Base-by-base conservation (phyloP, 2,113 vertebrate genomes). In the Passerina amoena region DNA sequence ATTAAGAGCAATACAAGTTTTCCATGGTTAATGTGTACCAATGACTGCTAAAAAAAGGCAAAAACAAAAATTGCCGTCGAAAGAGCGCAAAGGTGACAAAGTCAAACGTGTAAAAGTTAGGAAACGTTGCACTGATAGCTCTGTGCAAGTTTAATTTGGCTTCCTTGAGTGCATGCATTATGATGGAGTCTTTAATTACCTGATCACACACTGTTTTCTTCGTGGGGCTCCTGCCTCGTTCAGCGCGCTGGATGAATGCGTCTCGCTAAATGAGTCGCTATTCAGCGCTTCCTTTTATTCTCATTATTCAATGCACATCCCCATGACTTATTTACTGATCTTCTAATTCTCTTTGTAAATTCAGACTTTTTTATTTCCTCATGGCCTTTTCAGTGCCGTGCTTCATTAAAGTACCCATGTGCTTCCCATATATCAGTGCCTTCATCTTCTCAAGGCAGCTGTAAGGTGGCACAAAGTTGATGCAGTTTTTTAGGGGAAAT, bases 291-390 rank as follows among this genome's bases (percentile, higher is more conserved):
- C 80, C 72, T 94, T 96, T 96, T 94, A 73, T 91, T 95, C 75
- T 80, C 73, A 72, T 96, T 82, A 96, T 92, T 94, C 87, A 92
- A 6, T 70, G 78, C 0, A 0, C 82, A 92, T 45, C 89, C 33
- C 91, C 78, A 90, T 51, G 91, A 84, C 82, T 96, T 96, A 96
- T 96, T 97, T 97, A 96, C 92, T 94, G 92, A 94, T 95, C 83
- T 93, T 91, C 50, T 94, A 85, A 95, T 85, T 79, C 84, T 50
- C 82, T 96, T 87, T 96, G 63, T 77, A 87, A 91, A 96, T 92
- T 92, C 66, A 63, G 45, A 27, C 18, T 75, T 82, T 90, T 90
- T 93, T 86, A 82, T 72, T 92, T 96, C 66, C 53, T 91, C 25
- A 0, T 61, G 78, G 81, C n/a, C 66, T 84, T 91, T 92, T 73